These are phyloP conservation scores for Gonioctena quinquepunctata DNA, from an alignment of 1,140 invertebrate genomes.

Conservation along the genomic window DNA sequence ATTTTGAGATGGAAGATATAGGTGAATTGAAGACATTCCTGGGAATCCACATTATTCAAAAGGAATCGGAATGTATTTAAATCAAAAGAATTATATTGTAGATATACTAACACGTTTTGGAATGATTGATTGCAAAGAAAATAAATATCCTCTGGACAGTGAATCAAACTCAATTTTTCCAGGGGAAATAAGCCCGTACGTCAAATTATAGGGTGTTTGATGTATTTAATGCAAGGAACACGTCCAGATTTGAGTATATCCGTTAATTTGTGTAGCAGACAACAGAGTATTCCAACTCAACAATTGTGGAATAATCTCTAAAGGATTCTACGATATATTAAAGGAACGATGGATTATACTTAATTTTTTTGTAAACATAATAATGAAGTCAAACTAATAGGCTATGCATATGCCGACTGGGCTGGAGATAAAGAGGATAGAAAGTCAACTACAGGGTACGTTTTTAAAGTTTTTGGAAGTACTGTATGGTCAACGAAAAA, in stretches of 20 bases:
- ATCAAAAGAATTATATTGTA: neutral
- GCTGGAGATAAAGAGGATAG: constrained; percentile 52
- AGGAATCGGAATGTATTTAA: neutral
- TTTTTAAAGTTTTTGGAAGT: constrained; percentile 41
- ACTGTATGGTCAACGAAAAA: constrained; percentile 50
- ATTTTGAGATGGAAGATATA: neutral
- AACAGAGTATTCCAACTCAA: neutral
- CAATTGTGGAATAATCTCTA: constrained; percentile 14
- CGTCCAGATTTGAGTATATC: neutral
- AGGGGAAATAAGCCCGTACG: neutral
- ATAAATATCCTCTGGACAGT: no score
- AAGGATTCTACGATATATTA: constrained; percentile 53
- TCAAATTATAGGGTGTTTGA: constrained; percentile 43
- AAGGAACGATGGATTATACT: constrained; percentile 34
- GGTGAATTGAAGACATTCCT: neutral
- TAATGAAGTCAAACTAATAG: constrained; percentile 52
- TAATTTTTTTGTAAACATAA: no score
- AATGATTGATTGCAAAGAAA: neutral
- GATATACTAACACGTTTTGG: neutral
- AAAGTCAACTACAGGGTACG: constrained; percentile 51
- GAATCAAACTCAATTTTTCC: no score
- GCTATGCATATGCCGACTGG: constrained; percentile 52
- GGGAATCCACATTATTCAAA: neutral
- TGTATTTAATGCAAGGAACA: constrained; percentile 51
- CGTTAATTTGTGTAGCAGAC: neutral